A percentile compares a stretch with the other conserved stretches of the same genome.
phyloP scores from a whole-genome alignment of 2,113 vertebrate species.

The Onychorhynchus coronatus region DNA sequence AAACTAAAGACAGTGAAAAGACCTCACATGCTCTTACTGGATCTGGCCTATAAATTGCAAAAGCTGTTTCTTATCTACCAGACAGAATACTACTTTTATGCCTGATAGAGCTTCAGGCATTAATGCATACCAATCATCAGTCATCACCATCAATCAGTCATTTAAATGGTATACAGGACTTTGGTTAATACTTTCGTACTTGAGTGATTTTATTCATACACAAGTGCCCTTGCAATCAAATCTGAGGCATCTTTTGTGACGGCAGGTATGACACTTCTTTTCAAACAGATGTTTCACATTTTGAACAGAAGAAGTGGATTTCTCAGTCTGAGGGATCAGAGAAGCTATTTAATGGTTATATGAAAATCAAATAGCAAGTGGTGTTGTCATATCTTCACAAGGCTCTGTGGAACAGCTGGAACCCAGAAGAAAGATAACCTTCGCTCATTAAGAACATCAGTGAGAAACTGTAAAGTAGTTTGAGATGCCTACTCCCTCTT shows the following conservation, averaged over 20 bases:
- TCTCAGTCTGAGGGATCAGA: not conserved
- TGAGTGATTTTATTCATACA: slow-evolving; percentile 43
- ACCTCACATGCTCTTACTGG: not conserved
- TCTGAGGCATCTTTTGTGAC: slow-evolving; percentile 6
- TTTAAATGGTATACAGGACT: slow-evolving; percentile 28
- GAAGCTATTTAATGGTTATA: not conserved
- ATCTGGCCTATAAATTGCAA: not conserved
- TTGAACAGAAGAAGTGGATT: not conserved
- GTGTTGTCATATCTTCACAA: not conserved
- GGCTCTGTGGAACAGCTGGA: not conserved
- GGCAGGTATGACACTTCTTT: not conserved
- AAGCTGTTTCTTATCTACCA: not conserved
- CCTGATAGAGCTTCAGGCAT: not conserved
- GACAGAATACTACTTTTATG: not conserved
- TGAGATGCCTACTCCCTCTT: not conserved
- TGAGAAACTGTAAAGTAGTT: not conserved
- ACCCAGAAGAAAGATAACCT: not conserved
- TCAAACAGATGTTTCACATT: slow-evolving; percentile 26
- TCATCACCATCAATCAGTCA: slow-evolving; percentile 38
- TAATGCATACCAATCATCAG: slow-evolving; percentile 13
- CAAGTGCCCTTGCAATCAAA: slow-evolving; percentile 57
- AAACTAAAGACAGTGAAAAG: not conserved
- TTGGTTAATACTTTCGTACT: slow-evolving; percentile 32
- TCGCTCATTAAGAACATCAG: not conserved
- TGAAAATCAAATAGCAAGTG: not conserved